Percentiles rank a stretch among this genome's conserved stretches.
Conservation (phyloP, 2,888 invertebrate species). For the Drosophila monieri region DNA sequence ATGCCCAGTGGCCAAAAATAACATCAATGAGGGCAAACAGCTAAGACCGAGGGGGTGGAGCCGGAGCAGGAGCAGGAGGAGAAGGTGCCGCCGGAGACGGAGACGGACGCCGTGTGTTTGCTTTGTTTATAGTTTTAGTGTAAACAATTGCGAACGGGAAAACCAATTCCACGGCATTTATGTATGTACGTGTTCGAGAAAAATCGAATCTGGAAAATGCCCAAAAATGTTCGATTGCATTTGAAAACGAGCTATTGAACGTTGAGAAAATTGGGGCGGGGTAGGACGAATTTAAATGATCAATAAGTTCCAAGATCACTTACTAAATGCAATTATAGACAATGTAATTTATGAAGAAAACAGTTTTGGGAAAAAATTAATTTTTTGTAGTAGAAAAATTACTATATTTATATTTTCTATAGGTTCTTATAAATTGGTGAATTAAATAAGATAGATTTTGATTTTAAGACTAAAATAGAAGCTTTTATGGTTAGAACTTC, state of each 20-base stretch:
- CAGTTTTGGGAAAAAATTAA: no score
- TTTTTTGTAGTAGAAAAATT: no score
- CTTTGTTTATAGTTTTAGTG: constrained; percentile 70
- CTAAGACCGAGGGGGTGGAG: background rate
- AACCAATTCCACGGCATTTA: constrained; percentile 35
- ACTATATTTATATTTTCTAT: background rate
- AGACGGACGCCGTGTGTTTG: constrained; percentile 43
- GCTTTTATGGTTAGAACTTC: no score
- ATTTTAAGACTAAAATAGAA: background rate
- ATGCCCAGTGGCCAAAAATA: constrained; percentile 72
- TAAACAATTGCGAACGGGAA: constrained; percentile 76
- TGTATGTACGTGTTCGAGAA: constrained; percentile 60
- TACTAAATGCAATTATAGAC: background rate
- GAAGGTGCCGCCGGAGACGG: constrained; percentile 4
- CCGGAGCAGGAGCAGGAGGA: background rate
- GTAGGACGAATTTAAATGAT: background rate
- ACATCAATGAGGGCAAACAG: constrained; percentile 50
- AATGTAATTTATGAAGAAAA: background rate
- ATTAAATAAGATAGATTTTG: background rate
- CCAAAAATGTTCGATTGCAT: constrained; percentile 18
- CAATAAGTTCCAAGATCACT: background rate
- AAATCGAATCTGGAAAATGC: constrained; percentile 50
- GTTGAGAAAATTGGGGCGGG: background rate
- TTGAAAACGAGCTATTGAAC: constrained; percentile 21
- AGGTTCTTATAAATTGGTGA: background rate